Evolutionary conservation across 2,113 vertebrate species (phyloP).

Genomic region (Corythoichthys haematopterus): DNA sequence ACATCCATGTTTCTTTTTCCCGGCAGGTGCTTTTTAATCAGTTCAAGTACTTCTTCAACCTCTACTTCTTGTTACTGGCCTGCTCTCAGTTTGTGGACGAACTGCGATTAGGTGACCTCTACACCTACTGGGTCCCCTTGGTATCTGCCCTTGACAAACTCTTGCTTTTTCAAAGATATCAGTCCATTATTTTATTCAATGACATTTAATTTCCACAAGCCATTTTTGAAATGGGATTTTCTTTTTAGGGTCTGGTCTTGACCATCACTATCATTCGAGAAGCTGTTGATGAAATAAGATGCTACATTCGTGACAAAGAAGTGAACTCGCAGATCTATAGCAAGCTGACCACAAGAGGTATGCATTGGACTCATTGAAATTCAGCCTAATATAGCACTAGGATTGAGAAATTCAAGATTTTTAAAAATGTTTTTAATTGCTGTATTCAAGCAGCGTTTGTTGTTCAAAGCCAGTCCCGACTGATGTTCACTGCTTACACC

Average conservation of each 20-base stretch:
- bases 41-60: slow-evolving; percentile 98
- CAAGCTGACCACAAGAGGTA: slow-evolving; percentile 92
- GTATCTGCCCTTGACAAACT: slow-evolving; percentile 66
- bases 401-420: background rate
- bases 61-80: slow-evolving; percentile 93
- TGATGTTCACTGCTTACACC: background rate
- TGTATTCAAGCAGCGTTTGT: background rate
- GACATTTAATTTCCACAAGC: too few species aligned
- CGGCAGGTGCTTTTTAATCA: slow-evolving; percentile 91
- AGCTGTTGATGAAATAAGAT: slow-evolving; percentile 91
- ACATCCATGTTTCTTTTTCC: slow-evolving; percentile 2
- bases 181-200: background rate
- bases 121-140: slow-evolving; percentile 98
- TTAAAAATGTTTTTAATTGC: background rate
- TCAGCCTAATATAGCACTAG: background rate
- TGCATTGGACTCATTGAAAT: slow-evolving; percentile 27
- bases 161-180: background rate
- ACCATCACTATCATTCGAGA: slow-evolving; percentile 88
- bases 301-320: slow-evolving; percentile 91
- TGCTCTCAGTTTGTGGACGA: slow-evolving; percentile 96
- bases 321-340: slow-evolving; percentile 99
- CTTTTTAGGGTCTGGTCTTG: slow-evolving; percentile 86
- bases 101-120: slow-evolving; percentile 87
- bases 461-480: background rate
- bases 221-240: slow-evolving; percentile 1